Base-by-base conservation (phyloP, 2,113 vertebrate species). In the Chinchilla lanigera region DNA sequence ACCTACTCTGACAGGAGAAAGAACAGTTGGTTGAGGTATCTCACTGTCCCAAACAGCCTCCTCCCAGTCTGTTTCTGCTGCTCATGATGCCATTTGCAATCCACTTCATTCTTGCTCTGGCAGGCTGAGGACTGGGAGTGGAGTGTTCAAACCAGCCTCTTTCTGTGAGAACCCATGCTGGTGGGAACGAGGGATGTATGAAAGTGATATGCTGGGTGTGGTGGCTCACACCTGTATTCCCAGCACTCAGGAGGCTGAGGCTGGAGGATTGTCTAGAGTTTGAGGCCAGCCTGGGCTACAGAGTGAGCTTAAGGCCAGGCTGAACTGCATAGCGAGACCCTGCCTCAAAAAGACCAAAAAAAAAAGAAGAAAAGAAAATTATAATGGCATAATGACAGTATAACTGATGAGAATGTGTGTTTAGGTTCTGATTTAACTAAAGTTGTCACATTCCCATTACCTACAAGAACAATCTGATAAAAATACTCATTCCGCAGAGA, bases 401-500 rank as follows among this genome's bases (percentile, higher is more conserved):
- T 84, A 38, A n/a, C 67, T 3, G 60, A 1, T 80, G 41, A 61
- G n/a, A 77, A 60, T 41, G 41, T 11, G 4, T 60, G 28, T 69
- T 56, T 35, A 56, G 35, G 19, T 85, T 87, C 90, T 97, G 60
- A 9, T 8, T 61, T 61, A 86, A 50, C 69, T 96, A 50, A 65
- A 65, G 4, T 69, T 86, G 67, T 71, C 35, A 65, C 65, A 54
- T 44, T 22, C 44, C 65, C 67, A 0, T 84, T 1, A 30, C 63
- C 47, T 44, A 33, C 33, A 86, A 86, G 71, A 81, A 77, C 22
- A 88, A 28, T 52, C 17, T 69, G 30, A 28, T 90, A 82, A 81
- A 52, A 87, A 77, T 47, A 47, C 5, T 28, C 26, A 9, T 33
- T 19, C 8, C 73, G 11, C 67, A 58, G 54, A 38, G 41, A 13